phyloP scores from a whole-genome alignment of 2,113 vertebrate genomes.

The Sylvietta virens region DNA sequence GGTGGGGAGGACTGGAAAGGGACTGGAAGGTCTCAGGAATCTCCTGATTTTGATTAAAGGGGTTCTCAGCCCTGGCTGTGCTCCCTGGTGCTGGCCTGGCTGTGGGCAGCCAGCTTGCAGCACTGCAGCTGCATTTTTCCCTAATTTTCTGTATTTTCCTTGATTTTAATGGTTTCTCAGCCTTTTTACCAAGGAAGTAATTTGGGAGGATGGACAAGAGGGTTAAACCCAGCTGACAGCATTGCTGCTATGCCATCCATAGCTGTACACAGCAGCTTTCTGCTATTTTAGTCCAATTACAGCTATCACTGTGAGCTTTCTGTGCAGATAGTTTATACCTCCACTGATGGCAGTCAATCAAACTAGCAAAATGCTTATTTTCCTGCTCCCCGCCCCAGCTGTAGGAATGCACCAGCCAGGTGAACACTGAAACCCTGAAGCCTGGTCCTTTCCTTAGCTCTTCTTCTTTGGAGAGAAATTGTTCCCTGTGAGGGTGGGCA shows the following conservation, averaged over 20 bases:
- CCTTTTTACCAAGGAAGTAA: not conserved
- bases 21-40: not conserved
- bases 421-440: not conserved
- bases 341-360: not conserved
- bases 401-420: not conserved
- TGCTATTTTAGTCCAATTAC: not conserved
- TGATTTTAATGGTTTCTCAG: not conserved
- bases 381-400: not conserved
- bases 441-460: not conserved
- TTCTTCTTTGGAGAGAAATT: not conserved
- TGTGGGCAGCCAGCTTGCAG: not conserved
- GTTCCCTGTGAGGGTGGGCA: accelerated
- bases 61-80: not conserved
- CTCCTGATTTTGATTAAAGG: not conserved
- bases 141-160: not conserved
- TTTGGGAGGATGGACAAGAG: not conserved
- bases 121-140: not conserved
- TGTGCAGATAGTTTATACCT: not conserved
- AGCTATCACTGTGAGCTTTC: not conserved
- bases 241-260: accelerated
- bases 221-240: not conserved
- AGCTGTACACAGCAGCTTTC: not conserved
- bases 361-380: not conserved
- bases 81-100: not conserved
- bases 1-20: not conserved